Percentiles rank a stretch among this genome's conserved stretches.
Conservation (phyloP, 2,797 vertebrate species). For the Ctenopoma multispine region DNA sequence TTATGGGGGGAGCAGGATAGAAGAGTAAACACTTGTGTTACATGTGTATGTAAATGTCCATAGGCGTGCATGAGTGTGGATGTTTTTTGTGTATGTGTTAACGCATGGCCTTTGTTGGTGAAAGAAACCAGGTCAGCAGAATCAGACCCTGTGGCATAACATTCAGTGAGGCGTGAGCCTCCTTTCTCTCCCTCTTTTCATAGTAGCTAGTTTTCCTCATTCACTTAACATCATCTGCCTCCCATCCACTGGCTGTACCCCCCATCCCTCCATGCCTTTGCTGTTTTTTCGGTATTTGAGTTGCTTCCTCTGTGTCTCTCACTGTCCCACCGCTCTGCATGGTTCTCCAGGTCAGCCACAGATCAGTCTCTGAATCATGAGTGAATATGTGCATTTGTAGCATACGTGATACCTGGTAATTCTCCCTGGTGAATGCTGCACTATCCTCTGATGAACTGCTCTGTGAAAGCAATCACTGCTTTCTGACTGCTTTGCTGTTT, state of each 20-base stretch:
- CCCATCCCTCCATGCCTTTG: constrained; percentile 11
- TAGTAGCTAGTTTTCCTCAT: constrained; percentile 43
- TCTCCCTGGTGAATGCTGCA: constrained; percentile 33
- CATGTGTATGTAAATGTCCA: constrained; percentile 65
- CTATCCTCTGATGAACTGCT: constrained; percentile 55
- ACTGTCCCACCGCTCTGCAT: constrained; percentile 23
- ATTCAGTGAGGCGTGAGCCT: constrained; percentile 58
- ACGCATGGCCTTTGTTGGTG: constrained; percentile 63
- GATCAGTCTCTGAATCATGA: constrained; percentile 32
- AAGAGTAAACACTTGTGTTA: constrained; percentile 30
- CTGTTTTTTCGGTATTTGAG: constrained; percentile 23
- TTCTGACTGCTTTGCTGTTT: constrained; percentile 54
- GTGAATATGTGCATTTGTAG: constrained; percentile 1
- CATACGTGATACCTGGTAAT: constrained; percentile 50
- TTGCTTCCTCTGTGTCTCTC: constrained; percentile 9
- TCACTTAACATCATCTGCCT: constrained; percentile 21
- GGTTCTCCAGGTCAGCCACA: constrained; percentile 19
- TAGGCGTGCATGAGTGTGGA: constrained; percentile 31
- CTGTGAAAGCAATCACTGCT: constrained; percentile 68
- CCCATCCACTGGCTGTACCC: constrained; percentile 9
- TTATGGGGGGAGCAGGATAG: not conserved
- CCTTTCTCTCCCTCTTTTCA: constrained; percentile 50
- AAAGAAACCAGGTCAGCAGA: constrained; percentile 83
- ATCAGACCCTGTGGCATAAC: constrained; percentile 67
- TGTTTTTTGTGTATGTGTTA: constrained; percentile 48